Evolutionary conservation across 2,888 invertebrate genomes (phyloP), one percentile per base, ranked within the genome.

Genomic region (Operophtera brumata): DNA sequence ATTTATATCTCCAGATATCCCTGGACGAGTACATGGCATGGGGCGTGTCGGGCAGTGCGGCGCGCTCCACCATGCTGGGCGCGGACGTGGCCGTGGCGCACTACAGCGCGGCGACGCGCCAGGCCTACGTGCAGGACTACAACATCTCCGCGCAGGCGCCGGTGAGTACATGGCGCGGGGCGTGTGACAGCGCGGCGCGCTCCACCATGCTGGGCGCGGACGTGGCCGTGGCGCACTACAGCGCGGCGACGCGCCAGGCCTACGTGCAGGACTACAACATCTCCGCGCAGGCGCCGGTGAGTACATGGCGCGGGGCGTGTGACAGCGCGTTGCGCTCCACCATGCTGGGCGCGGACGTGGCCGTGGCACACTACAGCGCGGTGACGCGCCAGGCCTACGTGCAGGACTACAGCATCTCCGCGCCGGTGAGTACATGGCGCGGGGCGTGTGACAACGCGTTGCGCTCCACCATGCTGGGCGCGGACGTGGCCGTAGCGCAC

Each of bases 81-180:
- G 93, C 96, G 0, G 97, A 97, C 89, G 94, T 95, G 32, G 94
- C 95, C 1, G 92, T 97, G 30, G 94, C 94, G 5, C 94, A 93
- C 65, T 93, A 94, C 75, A 93, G 95, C 75, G 92, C 92, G 8
- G 12, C n/a, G n/a, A 54, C 65, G 66, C 80, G 73, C 66, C 91
- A 95, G 62, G 96, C 96, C 1, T 92, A 92, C 68, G 94, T 95
- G 8, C 86, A 91, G 0, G 97, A 97, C 88, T 97, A 97, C 79
- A 96, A 96, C 77, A 92, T 97, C 55, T 95, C 96, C 6, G 96
- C 95, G 0, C 84, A 93, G 66, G 94, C 96, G 44, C 95, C 96
- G 45, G 96, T 96, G 96, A 96, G 67, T 97, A 97, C 84, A 94
- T 97, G 93, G 94, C 96, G 10, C 96, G 97, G 82, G 97, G 97